Evolutionary conservation across 1,140 invertebrate species (phyloP).

Genomic region (Centruroides vittatus): DNA sequence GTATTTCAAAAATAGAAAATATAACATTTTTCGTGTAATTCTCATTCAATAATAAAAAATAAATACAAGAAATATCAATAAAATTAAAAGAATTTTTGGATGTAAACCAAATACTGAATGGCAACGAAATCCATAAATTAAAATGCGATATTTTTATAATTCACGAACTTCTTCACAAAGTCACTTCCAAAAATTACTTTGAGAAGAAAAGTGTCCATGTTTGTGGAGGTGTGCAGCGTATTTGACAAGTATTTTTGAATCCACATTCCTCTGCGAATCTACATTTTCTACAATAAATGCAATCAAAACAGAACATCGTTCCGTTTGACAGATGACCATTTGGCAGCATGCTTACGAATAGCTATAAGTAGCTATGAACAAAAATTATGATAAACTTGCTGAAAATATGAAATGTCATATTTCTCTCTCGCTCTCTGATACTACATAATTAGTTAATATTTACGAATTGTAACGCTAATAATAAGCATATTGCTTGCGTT

Average conservation of each 20-base stretch:
- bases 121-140: background rate
- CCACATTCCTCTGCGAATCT: background rate
- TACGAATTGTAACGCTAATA: too few species aligned
- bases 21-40: too few species aligned
- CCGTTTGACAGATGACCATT: background rate
- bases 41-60: too few species aligned
- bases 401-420: background rate
- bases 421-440: background rate
- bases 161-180: background rate
- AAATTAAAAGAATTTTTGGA: too few species aligned
- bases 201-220: background rate
- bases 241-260: background rate
- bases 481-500: too few species aligned
- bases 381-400: background rate
- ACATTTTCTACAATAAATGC: background rate
- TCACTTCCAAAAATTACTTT: background rate
- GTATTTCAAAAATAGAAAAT: too few species aligned
- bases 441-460: too few species aligned
- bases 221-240: background rate
- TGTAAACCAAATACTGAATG: too few species aligned
- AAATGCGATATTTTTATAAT: background rate
- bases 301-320: background rate
- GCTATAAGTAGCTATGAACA: background rate
- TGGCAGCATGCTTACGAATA: background rate
- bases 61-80: too few species aligned